phyloP scores from a whole-genome alignment of 2,888 invertebrate species.

The Hermodice carunculata region DNA sequence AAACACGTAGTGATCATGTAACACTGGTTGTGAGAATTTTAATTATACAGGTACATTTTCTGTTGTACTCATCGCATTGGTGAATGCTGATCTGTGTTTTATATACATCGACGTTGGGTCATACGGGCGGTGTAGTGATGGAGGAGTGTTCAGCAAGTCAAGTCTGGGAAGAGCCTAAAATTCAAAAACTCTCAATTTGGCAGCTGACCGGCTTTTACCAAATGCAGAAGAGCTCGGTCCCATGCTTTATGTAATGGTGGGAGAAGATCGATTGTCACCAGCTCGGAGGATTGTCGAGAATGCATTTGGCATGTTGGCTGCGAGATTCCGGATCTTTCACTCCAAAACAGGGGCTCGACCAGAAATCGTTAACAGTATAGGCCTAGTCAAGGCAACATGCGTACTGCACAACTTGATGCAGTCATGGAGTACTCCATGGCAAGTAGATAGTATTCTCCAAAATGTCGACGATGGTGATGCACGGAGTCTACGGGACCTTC shows the following conservation, averaged over 20 bases:
- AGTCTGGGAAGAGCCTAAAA: neutral
- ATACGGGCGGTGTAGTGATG: constrained; percentile 14
- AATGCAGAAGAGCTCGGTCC: constrained; percentile 5
- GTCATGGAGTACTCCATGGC: neutral
- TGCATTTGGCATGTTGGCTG: constrained; percentile 21
- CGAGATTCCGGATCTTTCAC: constrained; percentile 3
- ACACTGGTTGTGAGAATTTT: constrained; percentile 49
- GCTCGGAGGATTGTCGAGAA: constrained; percentile 16
- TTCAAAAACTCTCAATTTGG: neutral
- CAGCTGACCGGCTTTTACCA: neutral
- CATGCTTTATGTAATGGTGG: constrained; percentile 3
- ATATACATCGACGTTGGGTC: constrained; percentile 6
- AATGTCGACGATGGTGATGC: neutral
- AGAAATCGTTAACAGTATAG: neutral
- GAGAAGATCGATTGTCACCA: constrained; percentile 16
- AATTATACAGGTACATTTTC: constrained; percentile 56
- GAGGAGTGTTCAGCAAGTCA: constrained; percentile 5
- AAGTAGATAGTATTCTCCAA: neutral
- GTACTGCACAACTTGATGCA: constrained; percentile 14
- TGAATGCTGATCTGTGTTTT: constrained; percentile 4
- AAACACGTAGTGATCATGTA: constrained; percentile 54
- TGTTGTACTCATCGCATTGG: constrained; percentile 10
- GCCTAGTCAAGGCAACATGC: constrained; percentile 5
- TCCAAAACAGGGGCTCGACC: constrained; percentile 3
- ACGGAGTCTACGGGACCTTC: neutral